Evolutionary conservation across 1,140 invertebrate species (phyloP), one percentile per base, ranked within the genome.

Genomic region (Grapholita molesta): DNA sequence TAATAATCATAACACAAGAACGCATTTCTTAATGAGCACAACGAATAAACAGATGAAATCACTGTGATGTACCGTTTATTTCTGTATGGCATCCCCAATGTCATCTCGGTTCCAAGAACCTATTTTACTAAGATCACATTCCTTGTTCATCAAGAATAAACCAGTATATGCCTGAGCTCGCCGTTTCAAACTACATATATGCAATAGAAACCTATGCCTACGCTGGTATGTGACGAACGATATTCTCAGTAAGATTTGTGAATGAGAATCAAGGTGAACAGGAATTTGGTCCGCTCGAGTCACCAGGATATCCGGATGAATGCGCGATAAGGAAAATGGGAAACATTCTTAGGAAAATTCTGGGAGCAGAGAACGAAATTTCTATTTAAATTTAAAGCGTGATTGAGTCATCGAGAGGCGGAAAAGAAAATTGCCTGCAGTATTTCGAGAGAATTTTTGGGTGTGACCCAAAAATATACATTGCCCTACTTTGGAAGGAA

Each of bases 21-120:
- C 42, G 42, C 42, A 48, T 48, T 21, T 48, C 42, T 9, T 48
- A 48, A 48, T 48, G 42, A 48, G 42, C 35, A 38, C n/a, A 48
- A 48, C 42, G 18, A 24, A n/a, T 18, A 28, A 61, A 61, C 55
- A 75, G 71, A 74, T 66, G 70, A 80, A 79, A 80, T 68, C 71
- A 79, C 72, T 76, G 55, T 70, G 75, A 74, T 80, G 73, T 69
- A 72, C 23, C 69, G 77, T 61, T 72, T 77, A 80, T 84, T 80
- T 66, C 30, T 71, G 80, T 75, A 32, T 64, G 73, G 75, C 73
- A 84, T 85, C 75, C 75, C 76, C 55, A 61, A 61, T 61, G 55
- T 61, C 55, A 21, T 72, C 64, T 67, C 23, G 61, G 32, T 82
- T 84, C 82, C 76, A 68, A 75, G 80, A 82, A 83, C 42, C n/a